phyloP scores from a whole-genome alignment of 2,888 invertebrate genomes.

The Drosophila falleni region DNA sequence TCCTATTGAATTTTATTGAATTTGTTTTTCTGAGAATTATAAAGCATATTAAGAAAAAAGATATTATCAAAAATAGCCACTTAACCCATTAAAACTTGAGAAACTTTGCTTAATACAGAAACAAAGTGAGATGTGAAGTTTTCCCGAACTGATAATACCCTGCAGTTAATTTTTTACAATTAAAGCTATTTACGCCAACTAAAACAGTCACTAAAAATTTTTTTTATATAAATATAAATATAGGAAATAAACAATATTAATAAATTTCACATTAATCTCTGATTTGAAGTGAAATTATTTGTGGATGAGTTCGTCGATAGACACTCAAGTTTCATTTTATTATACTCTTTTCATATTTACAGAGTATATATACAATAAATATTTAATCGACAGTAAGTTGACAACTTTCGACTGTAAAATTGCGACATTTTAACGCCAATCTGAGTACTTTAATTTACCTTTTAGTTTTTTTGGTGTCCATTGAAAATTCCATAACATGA shows the following conservation, averaged over 20 bases:
- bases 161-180: background rate
- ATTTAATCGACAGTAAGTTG: constrained; percentile 6
- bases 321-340: background rate
- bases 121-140: background rate
- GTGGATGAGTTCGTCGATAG: background rate
- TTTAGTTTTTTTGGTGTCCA: constrained; percentile 84
- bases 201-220: too few relatives aligned
- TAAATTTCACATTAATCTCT: too few relatives aligned
- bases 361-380: constrained; percentile 6
- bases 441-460: constrained; percentile 60
- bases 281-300: too few relatives aligned
- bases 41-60: constrained; percentile 21
- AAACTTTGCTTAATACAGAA: background rate
- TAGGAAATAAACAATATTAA: too few relatives aligned
- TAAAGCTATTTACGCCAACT: too few relatives aligned
- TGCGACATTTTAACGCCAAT: background rate
- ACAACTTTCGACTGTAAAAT: background rate
- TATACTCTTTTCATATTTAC: background rate
- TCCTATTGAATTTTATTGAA: constrained; percentile 18
- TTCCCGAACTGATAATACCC: background rate
- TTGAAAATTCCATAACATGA: constrained; percentile 84
- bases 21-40: constrained; percentile 1
- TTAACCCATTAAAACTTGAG: background rate
- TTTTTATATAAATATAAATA: too few relatives aligned
- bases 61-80: constrained; percentile 7